Conservation (phyloP, 2,797 vertebrate species). For the Halcyon chelicuti region DNA sequence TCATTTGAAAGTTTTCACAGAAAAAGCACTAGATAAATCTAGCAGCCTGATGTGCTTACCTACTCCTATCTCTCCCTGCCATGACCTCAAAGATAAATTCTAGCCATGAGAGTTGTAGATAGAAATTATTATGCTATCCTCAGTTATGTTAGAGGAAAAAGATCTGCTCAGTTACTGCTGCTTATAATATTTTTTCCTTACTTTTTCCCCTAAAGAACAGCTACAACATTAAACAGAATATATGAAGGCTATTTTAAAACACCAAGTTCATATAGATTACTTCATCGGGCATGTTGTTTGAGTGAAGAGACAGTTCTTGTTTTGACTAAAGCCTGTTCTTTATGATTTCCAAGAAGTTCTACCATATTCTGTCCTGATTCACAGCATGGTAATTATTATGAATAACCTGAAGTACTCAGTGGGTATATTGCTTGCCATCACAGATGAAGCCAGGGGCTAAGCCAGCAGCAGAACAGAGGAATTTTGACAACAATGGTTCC, state of each 20-base stretch:
- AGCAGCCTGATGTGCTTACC: not conserved
- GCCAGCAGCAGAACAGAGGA: not conserved
- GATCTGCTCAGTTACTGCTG: not conserved
- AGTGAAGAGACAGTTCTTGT: not conserved
- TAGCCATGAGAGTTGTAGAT: not conserved
- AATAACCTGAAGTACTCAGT: not conserved
- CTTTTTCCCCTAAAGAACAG: not conserved
- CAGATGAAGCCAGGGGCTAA: not conserved
- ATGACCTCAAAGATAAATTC: not conserved
- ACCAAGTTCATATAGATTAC: not conserved
- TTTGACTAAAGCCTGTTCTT: not conserved
- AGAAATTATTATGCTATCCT: not conserved
- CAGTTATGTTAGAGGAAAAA: not conserved
- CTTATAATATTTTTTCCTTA: not conserved
- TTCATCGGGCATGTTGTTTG: not conserved
- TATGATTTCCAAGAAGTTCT: not conserved
- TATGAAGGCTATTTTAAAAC: not conserved
- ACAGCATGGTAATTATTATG: not conserved
- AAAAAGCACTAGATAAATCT: not conserved
- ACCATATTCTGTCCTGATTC: not conserved
- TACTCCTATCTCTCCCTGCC: not conserved
- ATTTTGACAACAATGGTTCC: not conserved
- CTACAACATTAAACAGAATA: not conserved
- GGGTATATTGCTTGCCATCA: fast-evolving
- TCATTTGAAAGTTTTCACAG: not conserved